Base-by-base conservation (phyloP, 1,140 invertebrate species). In the Propsilocerus akamusi region DNA sequence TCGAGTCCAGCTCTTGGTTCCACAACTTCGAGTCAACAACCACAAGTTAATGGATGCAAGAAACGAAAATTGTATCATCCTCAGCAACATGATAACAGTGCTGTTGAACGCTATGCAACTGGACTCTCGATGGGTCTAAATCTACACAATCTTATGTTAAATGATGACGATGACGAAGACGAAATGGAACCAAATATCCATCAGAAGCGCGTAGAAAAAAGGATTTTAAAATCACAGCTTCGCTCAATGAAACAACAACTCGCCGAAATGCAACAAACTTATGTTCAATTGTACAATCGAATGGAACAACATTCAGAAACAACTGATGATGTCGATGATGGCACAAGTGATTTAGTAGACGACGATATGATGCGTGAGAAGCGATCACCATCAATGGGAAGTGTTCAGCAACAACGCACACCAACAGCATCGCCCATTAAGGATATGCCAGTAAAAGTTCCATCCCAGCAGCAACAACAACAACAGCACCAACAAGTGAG, bases 1-100 rank as follows among this genome's bases (percentile, higher is more conserved):
- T 82, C 83, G 55, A 87, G 85, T 57, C 84, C 86, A 6, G 79
- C 78, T 23, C 72, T 81, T 14, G 67, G 68, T 1, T 58, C 63
- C 37, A 71, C 74, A 56, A 10, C 5, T 17, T 41, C 34, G 10
- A 41, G 17, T 17, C 70, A 77, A 30, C 72, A 77, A 50, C 69
- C 75, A 5, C 75, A 78, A 64, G 85, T 88, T 50, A 92, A 88
- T 65, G 91, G 86, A 34, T 95, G 86, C 70, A 94, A 94, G 64
- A 97, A 97, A 69, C 75, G 93, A 20, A 97, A 97, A 67, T 73
- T 96, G n/a, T 95, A 95, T 63, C 88, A 95, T 57, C 93, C 93
- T 1, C 89, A 94, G 62, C 91, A 95, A 59, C 89, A 94, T 61
- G 86, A 90, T 59, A 80, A 70, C 53, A 63, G 68, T 57, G 77